A percentile compares a stretch with the other conserved stretches of the same genome.
phyloP scores from a whole-genome alignment of 2,113 vertebrate genomes.

The Cheirogaleus medius region DNA sequence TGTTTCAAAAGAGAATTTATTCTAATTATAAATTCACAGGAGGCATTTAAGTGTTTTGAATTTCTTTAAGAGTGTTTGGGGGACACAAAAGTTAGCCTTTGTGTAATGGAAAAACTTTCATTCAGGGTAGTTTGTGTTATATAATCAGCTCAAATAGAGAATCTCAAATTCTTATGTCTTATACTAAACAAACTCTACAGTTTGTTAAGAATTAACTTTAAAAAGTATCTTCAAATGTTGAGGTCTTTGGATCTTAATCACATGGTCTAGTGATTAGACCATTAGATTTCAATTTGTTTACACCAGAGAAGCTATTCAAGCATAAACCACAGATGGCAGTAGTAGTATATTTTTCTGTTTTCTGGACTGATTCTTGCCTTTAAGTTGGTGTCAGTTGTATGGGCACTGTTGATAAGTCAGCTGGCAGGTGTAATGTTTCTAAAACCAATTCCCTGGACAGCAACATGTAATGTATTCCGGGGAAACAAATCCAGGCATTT shows the following conservation, averaged over 20 bases:
- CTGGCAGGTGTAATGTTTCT: constrained; percentile 47
- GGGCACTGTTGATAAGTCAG: background rate
- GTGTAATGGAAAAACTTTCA: background rate
- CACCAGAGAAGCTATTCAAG: constrained; percentile 30
- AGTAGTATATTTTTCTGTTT: constrained; percentile 9
- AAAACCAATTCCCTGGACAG: background rate
- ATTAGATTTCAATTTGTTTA: background rate
- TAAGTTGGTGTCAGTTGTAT: background rate
- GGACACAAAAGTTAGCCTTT: constrained; percentile 29
- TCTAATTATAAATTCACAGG: constrained; percentile 24
- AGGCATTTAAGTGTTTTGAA: constrained; percentile 10
- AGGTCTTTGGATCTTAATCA: background rate
- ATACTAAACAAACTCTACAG: background rate
- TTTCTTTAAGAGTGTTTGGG: constrained; percentile 30
- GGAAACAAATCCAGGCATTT: constrained; percentile 11
- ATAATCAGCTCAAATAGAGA: constrained; percentile 32
- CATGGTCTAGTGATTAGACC: background rate
- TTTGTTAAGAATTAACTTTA: constrained; percentile 44
- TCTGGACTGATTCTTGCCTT: background rate
- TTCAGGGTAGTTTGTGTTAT: constrained; percentile 26
- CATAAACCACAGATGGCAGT: constrained; percentile 64
- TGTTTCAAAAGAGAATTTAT: constrained; percentile 35
- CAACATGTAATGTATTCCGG: constrained; percentile 19
- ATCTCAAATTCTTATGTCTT: background rate
- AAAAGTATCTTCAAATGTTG: background rate